Conservation (phyloP, 2,113 vertebrate species). For the Pheucticus melanocephalus region DNA sequence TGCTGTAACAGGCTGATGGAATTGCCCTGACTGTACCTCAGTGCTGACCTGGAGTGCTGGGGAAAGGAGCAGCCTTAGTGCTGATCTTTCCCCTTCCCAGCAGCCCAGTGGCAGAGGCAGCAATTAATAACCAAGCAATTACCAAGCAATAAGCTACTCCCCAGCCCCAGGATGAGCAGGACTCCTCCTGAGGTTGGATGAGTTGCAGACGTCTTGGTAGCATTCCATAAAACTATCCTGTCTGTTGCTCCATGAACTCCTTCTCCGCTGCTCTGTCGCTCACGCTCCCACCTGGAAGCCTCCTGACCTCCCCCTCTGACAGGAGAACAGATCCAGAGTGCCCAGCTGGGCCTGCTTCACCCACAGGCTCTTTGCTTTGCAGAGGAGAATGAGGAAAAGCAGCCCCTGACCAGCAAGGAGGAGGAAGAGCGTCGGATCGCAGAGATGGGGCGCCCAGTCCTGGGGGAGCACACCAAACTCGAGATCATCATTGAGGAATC, state of each 20-base stretch:
- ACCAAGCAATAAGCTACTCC: not conserved
- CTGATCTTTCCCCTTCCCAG: not conserved
- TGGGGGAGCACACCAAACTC: constrained; percentile 87
- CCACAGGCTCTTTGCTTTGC: constrained; percentile 40
- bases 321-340: not conserved
- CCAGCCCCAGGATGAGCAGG: not conserved
- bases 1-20: not conserved
- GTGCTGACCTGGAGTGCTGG: not conserved
- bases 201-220: not conserved
- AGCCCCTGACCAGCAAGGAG: constrained; percentile 82
- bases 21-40: not conserved
- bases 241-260: not conserved
- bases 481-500: constrained; percentile 96
- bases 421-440: constrained; percentile 89
- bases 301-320: not conserved
- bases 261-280: not conserved
- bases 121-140: not conserved
- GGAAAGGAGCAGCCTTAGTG: not conserved
- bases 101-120: not conserved
- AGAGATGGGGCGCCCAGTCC: constrained; percentile 85
- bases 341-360: not conserved
- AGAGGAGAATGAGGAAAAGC: constrained; percentile 83
- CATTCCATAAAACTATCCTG: not conserved
- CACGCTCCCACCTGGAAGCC: not conserved
- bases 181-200: not conserved